Evolutionary conservation across 2,797 vertebrate species (phyloP), one percentile per base, ranked within the genome.

Genomic region (Synaphobranchus kaupii): DNA sequence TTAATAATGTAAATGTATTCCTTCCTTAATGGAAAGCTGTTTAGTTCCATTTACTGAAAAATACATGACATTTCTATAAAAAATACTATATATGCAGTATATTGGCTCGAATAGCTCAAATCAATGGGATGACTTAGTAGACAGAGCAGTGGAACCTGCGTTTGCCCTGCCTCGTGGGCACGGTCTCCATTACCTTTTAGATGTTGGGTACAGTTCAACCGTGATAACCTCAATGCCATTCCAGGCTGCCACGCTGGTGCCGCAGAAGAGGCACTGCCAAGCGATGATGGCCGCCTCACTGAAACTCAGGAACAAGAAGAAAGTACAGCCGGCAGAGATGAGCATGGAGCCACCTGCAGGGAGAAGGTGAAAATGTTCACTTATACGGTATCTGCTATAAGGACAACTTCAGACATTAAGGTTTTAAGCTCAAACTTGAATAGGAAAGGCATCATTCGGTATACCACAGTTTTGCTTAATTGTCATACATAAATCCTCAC

Each of bases 171-270:
- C 78, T 50, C 8, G 17, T 44, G 15, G 17, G 73, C 34, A 44
- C 44, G 73, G 3, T 8, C 47, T 8, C 52, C 7, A 9, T 56
- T 91, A 98, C 98, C 98, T 97, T 94, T 99, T 99, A 84, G 97
- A 96, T 0, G 98, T 94, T 48, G 98, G 98, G 87, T 98, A 99
- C 2, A 99, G 96, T 92, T 99, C 98, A 92, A 99, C 98, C 0
- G 98, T 99, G 92, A 99, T 97, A 86, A 99, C 98, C 9, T 99
- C 97, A 80, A 99, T 96, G 52, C 98, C 98, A 0, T 99, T 99
- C 98, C 98, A 99, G 48, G 98, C 98, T 0, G 98, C 98, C 0
- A 96, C 99, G 88, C 98, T 99, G 92, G 97, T 96, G 3, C 98
- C 97, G 0, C 97, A 98, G 93, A 99, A 99, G 84, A 99, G 95